Evolutionary conservation across 92 coral and sea anemone genomes (phyloP), one percentile per base, ranked within the genome.

Genomic region (Diadumene lineata): DNA sequence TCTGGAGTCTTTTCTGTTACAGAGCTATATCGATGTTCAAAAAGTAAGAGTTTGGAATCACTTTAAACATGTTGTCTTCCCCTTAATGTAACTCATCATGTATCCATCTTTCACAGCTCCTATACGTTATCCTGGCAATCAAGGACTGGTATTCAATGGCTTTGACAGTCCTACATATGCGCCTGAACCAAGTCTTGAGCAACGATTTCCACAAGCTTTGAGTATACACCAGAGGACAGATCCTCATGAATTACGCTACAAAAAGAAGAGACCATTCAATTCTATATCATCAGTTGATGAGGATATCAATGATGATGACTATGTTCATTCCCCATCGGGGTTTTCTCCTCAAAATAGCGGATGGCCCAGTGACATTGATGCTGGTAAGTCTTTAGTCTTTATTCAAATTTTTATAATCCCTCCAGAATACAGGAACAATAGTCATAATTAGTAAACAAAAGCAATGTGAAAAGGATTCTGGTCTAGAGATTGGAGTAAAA

Each of bases 1-100:
- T 94, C 98, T 66, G 98, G 98, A 62, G 98, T 94, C 61, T 94
- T 94, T 79, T 82, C 98, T 43, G 98, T 94, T n/a, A 74, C 90
- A 18, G 98, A 94, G 77, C 87, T 94, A 53, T 94, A 88, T 80
- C 69, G 78, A 79, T 94, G 89, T 79, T 90, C 98, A 23, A 90
- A 89, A 88, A 86, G 98, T 94, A 83, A 94, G 97, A 80, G 30
- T 1, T n/a, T n/a, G n/a, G n/a, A n/a, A n/a, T n/a, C n/a, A n/a
- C 51, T 44, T 44, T 44, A 8, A 8, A 9, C 51, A 8, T 9
- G 9, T 44, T 44, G 51, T 44, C 51, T 44, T 44, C 51, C 51
- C 10, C n/a, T 53, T 53, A n/a, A n/a, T n/a, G n/a, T n/a, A n/a
- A n/a, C n/a, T n/a, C n/a, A n/a, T n/a, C n/a, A n/a, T n/a, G n/a